Evolutionary conservation across 2,797 vertebrate genomes (phyloP).

Genomic region (Austrolebias charrua): DNA sequence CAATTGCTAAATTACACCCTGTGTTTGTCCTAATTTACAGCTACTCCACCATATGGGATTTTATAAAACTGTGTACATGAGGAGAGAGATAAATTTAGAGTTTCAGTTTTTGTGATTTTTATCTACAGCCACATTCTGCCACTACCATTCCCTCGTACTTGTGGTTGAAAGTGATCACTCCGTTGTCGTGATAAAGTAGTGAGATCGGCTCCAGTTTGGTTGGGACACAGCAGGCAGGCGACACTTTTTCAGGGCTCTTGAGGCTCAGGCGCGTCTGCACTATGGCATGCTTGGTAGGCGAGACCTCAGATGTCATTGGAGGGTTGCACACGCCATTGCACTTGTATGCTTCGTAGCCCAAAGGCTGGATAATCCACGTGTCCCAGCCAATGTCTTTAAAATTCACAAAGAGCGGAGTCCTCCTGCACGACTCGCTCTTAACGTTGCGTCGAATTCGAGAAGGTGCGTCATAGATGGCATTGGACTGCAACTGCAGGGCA

Average conservation of each 20-base stretch:
- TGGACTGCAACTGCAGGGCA: constrained; percentile 83
- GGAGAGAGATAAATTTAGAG: constrained; percentile 36
- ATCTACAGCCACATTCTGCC: constrained; percentile 95
- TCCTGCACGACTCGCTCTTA: constrained; percentile 88
- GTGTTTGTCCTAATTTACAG: constrained; percentile 50
- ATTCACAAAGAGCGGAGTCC: constrained; percentile 89
- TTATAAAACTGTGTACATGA: constrained; percentile 8
- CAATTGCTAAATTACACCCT: constrained; percentile 62
- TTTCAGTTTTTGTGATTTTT: constrained; percentile 72
- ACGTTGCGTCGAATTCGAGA: constrained; percentile 88
- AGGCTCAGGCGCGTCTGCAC: constrained; percentile 89
- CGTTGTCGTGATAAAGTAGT: constrained; percentile 90
- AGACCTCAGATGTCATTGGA: constrained; percentile 87
- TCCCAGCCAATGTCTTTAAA: constrained; percentile 98
- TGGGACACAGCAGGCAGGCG: constrained; percentile 92
- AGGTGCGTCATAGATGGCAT: constrained; percentile 86
- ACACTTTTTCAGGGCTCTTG: constrained; percentile 86
- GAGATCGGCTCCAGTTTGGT: constrained; percentile 95
- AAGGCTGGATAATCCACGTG: constrained; percentile 90
- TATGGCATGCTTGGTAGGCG: constrained; percentile 92
- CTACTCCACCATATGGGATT: constrained; percentile 41
- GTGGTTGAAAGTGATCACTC: constrained; percentile 91
- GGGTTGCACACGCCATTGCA: constrained; percentile 88
- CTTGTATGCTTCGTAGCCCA: constrained; percentile 89
- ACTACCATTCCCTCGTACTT: constrained; percentile 97